Base-by-base conservation (phyloP, 2,797 vertebrate species). In the Perodicticus potto region DNA sequence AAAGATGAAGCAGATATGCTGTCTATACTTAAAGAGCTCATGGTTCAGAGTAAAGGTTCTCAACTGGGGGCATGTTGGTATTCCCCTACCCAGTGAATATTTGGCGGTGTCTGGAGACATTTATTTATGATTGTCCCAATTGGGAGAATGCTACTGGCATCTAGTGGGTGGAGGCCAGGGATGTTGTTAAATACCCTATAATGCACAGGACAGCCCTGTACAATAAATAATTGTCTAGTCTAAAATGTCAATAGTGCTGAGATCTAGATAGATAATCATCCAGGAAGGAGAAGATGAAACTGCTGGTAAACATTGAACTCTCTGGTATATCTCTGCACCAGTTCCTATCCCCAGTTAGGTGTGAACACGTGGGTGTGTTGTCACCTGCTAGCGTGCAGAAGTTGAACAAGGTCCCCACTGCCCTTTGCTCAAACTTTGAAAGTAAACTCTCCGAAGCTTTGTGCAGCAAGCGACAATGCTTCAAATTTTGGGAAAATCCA, bases 241-340 rank as follows among this genome's bases (percentile, higher is more conserved):
- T 25, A 2, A 70, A 80, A 61, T 25, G 34, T 69, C 70, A 22
- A 0, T 40, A 32, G 45, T 7, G 27, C 43, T 7, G 16, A 53
- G 27, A 29, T 69, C 78, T 55, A 69, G 37, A 89, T 34, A 80
- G 63, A 57, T 4, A 14, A 13, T 34, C 57, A 23, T 86, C 63
- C 65, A 57, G n/a, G 0, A 0, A 92, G 40, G 37, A 40, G n/a
- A 45, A 67, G 40, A 84, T 92, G 92, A 70, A 94, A 93, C 72
- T 45, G 53, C 9, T 19, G 11, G 43, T 90, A 95, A 97, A 88
- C 92, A 74, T 83, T 87, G 73, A 69, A 25, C 32, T 80, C 53
- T 32, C 45, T 34, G 37, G 84, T 63, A 2, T 53, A 77, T 77
- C 45, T 55, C 22, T 0, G 17, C 2, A 59, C 90, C 49, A 84